A percentile compares a stretch with the other conserved stretches of the same genome.
These are phyloP conservation scores for Lethenteron reissneri DNA, from an alignment of 2,113 vertebrate genomes.

Conservation along the genomic window DNA sequence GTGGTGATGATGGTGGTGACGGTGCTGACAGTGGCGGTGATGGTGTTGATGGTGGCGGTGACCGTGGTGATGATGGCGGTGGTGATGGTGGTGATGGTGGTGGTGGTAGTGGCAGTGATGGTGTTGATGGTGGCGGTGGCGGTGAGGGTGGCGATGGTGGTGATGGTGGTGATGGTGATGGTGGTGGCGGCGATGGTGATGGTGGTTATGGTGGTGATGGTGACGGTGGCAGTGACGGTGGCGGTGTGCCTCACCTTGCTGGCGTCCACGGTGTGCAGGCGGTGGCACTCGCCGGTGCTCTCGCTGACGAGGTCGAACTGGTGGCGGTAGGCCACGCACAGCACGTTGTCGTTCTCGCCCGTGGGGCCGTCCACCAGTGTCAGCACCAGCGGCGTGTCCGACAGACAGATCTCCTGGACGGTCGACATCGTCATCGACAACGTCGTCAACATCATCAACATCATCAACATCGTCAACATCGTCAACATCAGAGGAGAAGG, in stretches of 20 bases:
- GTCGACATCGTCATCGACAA: no score
- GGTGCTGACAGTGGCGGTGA: not conserved
- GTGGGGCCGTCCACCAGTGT: slow-evolving; percentile 71
- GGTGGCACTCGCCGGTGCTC: slow-evolving; percentile 74
- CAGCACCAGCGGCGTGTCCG: slow-evolving; percentile 68
- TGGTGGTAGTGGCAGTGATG: no score
- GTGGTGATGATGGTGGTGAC: not conserved
- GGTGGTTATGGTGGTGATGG: not conserved
- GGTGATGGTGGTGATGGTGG: not conserved
- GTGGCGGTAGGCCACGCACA: slow-evolving; percentile 86
- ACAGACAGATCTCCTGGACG: slow-evolving; percentile 75
- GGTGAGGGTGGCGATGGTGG: no score
- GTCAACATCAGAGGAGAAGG: no score
- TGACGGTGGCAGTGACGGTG: not conserved
- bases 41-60: not conserved
- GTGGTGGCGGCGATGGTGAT: not conserved
- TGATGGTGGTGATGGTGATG: not conserved
- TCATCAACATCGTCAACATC: no score
- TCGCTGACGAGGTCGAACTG: slow-evolving; percentile 91
- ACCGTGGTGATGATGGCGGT: not conserved
- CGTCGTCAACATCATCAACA: no score
- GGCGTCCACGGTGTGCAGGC: slow-evolving; percentile 66
- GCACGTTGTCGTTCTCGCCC: slow-evolving; percentile 84
- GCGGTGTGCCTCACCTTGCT: slow-evolving; percentile 38
- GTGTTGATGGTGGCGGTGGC: not conserved